A percentile compares a stretch with the other conserved stretches of the same genome.
Conservation (phyloP, 2,888 invertebrate genomes). For the Protodeltote pygarga region DNA sequence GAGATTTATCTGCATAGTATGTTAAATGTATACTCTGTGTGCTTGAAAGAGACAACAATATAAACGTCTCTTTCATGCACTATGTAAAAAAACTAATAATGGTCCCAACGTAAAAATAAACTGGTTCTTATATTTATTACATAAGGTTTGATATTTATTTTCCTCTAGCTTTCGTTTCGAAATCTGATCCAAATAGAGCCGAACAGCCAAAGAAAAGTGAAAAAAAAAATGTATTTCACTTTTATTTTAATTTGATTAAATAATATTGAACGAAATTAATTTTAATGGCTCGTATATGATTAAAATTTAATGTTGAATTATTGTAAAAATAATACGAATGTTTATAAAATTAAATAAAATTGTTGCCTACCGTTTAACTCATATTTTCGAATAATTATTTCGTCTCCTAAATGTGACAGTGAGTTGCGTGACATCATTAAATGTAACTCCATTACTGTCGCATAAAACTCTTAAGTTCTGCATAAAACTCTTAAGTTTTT, state of each 20-base stretch:
- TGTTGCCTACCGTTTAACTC: background rate
- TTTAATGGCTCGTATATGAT: conserved; percentile 4
- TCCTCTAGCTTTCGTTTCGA: conserved; percentile 8
- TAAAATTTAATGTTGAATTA: background rate
- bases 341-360: background rate
- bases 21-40: conserved; percentile 26
- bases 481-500: too few relatives aligned
- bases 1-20: conserved; percentile 32
- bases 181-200: conserved; percentile 7
- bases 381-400: background rate
- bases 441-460: too few relatives aligned
- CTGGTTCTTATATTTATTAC: conserved; percentile 9
- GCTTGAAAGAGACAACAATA: conserved; percentile 19
- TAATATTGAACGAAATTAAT: background rate
- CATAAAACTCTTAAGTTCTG: too few relatives aligned
- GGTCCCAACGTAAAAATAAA: conserved; percentile 27
- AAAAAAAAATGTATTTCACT: background rate
- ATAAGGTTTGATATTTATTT: conserved; percentile 27
- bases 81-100: conserved; percentile 20
- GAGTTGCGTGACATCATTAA: too few relatives aligned
- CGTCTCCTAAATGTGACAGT: conserved; percentile 2
- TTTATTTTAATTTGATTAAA: background rate
- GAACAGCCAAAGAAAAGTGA: conserved; percentile 22
- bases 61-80: conserved; percentile 18
- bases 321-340: background rate